Evolutionary conservation across 2,888 invertebrate genomes (phyloP).

Genomic region (Drosophila imparisetae): DNA sequence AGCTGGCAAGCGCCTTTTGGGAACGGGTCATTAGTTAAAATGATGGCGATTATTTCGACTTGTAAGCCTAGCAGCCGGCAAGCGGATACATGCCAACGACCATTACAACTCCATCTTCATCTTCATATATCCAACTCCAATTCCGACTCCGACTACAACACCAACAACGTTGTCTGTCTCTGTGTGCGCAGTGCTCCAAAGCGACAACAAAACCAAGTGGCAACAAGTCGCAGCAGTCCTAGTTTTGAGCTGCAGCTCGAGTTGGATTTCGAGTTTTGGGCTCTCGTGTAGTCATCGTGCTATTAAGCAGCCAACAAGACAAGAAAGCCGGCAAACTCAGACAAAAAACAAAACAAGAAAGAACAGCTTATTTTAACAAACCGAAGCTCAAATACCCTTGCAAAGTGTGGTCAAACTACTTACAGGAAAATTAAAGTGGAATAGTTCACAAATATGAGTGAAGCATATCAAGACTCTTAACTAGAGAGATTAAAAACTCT

Average conservation of each 20-base stretch:
- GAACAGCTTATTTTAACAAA: background rate
- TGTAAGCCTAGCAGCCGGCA: slow-evolving; percentile 60
- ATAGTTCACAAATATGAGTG: background rate
- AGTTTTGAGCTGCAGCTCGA: slow-evolving; percentile 34
- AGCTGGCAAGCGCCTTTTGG: slow-evolving; percentile 48
- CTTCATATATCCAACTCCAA: slow-evolving; percentile 11
- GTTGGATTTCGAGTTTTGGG: slow-evolving; percentile 39
- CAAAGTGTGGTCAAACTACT: background rate
- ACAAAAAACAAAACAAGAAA: slow-evolving; percentile 13
- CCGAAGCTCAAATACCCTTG: background rate
- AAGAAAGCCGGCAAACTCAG: slow-evolving; percentile 45
- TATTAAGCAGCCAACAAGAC: slow-evolving; percentile 66
- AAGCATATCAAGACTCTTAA: background rate
- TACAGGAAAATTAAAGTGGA: background rate
- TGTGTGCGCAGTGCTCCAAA: slow-evolving; percentile 23
- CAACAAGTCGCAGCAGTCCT: slow-evolving; percentile 31
- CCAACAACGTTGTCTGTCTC: background rate
- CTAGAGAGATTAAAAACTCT: background rate
- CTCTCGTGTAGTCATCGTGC: slow-evolving; percentile 73
- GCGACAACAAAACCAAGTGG: slow-evolving; percentile 23
- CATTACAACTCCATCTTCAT: slow-evolving; percentile 75
- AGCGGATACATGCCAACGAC: slow-evolving; percentile 51
- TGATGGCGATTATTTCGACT: slow-evolving; percentile 78
- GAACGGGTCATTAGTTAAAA: slow-evolving; percentile 77
- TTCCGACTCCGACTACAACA: slow-evolving; percentile 4